These are phyloP conservation scores for Euwallacea similis DNA, from an alignment of 1,140 invertebrate genomes.

Conservation along the genomic window DNA sequence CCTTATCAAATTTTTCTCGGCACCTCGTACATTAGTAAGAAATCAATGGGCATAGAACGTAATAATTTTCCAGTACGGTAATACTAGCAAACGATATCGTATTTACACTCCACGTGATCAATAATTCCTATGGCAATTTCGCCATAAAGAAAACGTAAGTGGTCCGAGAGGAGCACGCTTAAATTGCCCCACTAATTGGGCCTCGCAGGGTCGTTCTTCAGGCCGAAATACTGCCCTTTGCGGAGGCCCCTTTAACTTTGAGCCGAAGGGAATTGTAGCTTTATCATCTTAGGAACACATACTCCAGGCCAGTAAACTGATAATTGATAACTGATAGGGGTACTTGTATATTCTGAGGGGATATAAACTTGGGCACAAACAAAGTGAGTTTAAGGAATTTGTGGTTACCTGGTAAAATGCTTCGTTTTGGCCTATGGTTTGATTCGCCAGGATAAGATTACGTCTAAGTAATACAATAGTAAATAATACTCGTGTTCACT, in stretches of 20 bases:
- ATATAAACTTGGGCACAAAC: background rate
- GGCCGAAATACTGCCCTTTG: constrained; percentile 24
- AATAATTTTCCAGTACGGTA: background rate
- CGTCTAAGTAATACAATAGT: too few species aligned
- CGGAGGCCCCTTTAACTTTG: constrained; percentile 27
- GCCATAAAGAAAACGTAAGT: constrained; percentile 33
- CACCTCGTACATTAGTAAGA: background rate
- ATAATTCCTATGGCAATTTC: constrained; percentile 32
- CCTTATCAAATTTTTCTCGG: too few species aligned
- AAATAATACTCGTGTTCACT: too few species aligned
- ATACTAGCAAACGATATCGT: constrained; percentile 8
- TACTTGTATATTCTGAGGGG: background rate
- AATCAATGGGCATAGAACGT: background rate
- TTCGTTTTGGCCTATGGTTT: too few species aligned
- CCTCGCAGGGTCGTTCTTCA: constrained; percentile 33
- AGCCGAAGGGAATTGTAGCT: constrained; percentile 17
- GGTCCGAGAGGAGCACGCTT: constrained; percentile 13
- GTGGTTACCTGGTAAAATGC: too few species aligned
- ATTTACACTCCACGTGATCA: constrained; percentile 19
- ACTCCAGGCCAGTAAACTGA: constrained; percentile 4
- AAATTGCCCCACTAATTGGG: constrained; percentile 37
- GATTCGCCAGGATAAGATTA: too few species aligned
- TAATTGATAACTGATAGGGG: constrained; percentile 23
- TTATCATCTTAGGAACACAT: constrained; percentile 30
- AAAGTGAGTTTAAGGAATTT: too few species aligned